Evolutionary conservation across 1,140 invertebrate species (phyloP), one percentile per base, ranked within the genome.

Genomic region (Paramacrobiotus metropolitanus): DNA sequence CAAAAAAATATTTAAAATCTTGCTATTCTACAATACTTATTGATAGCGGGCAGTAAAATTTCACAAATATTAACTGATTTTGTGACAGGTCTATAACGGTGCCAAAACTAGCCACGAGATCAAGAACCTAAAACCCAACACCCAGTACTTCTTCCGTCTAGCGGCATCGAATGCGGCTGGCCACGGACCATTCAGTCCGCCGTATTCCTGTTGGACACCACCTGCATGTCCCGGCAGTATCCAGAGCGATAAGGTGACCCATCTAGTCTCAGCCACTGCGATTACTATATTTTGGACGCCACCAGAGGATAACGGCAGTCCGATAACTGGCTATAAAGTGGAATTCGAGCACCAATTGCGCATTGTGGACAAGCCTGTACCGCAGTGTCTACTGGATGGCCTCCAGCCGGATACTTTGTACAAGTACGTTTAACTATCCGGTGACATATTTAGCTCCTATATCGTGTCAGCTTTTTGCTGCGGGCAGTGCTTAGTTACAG

Each of bases 321-420:
- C 79, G 18, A 82, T 91, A 63, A 74, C 78, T 20, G 77, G 81
- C 61, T 89, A 90, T 68, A 81, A 82, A 62, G 79, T 89, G 40
- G 83, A 87, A 62, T 67, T 83, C 24, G 80, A 78, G 28, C 83
- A 85, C 61, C 74, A 75, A 21, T 1, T 62, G n/a, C 30, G 61
- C 34, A 59, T 59, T 21, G 63, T 62, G 15, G 61, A 66, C 62
- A 31, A 74, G 74, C 2, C 67, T 18, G 66, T 64, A 29, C 65
- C 68, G 15, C 65, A 71, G 61, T 65, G 62, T 29, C 65, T 65
- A 18, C 66, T 81, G 40, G 73, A 75, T 31, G 73, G 76, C 60
- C 71, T 80, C 44, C 64, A 69, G 30, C 78, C 79, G 30, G 76
- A 79, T 65, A 79, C 79, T 44, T 68, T 71, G 1, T 79, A 79